Evolutionary conservation across 2,113 vertebrate species (phyloP).

Genomic region (Lipophrys pholis): DNA sequence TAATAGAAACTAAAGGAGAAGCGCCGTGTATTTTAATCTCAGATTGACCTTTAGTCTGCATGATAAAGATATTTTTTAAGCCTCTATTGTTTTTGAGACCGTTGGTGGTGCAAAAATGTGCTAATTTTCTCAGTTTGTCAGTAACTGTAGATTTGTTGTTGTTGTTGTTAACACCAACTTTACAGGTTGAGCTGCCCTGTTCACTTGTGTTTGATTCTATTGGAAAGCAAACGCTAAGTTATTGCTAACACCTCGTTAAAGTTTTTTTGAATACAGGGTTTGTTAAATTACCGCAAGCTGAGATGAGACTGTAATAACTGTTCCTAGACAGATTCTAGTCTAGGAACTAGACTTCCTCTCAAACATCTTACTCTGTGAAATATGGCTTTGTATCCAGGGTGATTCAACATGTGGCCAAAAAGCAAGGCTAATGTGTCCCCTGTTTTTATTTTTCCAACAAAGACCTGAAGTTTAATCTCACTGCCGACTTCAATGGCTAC

Average conservation of each 20-base stretch:
- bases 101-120: not conserved
- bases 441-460: not conserved
- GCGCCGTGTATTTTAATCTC: not conserved
- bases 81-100: not conserved
- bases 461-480: constrained; percentile 68
- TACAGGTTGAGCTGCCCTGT: too few relatives aligned
- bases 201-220: too few relatives aligned
- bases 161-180: not conserved
- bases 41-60: not conserved
- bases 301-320: too few relatives aligned
- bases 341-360: too few relatives aligned
- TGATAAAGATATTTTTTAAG: not conserved
- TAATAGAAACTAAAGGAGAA: not conserved
- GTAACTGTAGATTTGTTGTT: not conserved
- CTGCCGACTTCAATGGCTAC: constrained; percentile 79
- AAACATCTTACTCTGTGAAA: too few relatives aligned
- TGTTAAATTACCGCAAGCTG: too few relatives aligned
- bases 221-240: too few relatives aligned
- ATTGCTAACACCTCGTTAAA: too few relatives aligned
- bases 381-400: too few relatives aligned
- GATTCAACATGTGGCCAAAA: too few relatives aligned
- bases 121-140: not conserved
- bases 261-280: too few relatives aligned
- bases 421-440: not conserved
- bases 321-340: too few relatives aligned